Base-by-base conservation (phyloP, 2,797 vertebrate species). In the Myotis vivesi region DNA sequence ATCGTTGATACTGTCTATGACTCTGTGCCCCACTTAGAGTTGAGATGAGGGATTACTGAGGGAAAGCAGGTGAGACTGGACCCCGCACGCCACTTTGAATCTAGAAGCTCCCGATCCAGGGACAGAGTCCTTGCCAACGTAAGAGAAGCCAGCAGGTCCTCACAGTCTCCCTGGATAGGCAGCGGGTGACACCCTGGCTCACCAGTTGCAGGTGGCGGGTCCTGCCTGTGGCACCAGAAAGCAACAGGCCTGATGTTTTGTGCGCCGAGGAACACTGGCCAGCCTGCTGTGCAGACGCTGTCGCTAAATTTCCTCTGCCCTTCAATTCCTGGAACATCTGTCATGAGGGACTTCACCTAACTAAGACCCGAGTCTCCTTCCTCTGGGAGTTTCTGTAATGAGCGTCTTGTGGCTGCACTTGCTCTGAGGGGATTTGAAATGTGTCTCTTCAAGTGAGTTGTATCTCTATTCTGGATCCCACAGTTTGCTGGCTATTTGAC, bases 231-330 rank as follows among this genome's bases (percentile, higher is more conserved):
- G 71, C 49, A 15, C 59, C 28, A 30, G 59, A 16, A 62, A 62
- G 28, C 28, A 62, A 3, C 59, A 30, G 59, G 28, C 59, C 28
- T 30, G 59, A 62, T 30, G 57, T 44, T 71, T 62, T 5, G 51
- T 62, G 77, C 25, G 38, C 57, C 1, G 2, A 51, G 33, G 69
- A 64, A 38, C 19, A 3, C 69, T 68, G 44, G 82, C 30, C 5
- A 5, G 33, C 49, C 87, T 16, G 9, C 76, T 17, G 5, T 57
- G 84, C 92, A 79, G 88, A 85, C 0, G 22, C 76, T 91, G 62
- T 92, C 80, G 51, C 68, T 86, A 57, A 75, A 80, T 95, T 87
- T 83, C 84, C 83, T 87, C 87, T 59, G 73, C 77, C 89, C 69
- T 85, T 85, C 17, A 0, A 46, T 86, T 41, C 93, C 62, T 44